phyloP scores from a whole-genome alignment of 2,888 invertebrate genomes.

The Ctena decussata region DNA sequence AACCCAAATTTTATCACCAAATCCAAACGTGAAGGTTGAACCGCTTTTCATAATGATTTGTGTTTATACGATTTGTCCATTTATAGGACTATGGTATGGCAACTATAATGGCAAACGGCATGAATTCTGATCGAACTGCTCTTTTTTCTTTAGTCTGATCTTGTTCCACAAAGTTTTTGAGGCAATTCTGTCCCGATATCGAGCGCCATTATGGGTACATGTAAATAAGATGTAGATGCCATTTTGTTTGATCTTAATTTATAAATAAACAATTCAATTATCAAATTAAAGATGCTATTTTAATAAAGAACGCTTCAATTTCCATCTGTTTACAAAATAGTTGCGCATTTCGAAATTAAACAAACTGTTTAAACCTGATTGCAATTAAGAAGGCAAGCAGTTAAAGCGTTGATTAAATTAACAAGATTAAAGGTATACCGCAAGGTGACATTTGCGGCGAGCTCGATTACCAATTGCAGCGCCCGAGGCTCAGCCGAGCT shows the following conservation, averaged over 20 bases:
- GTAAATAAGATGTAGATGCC: no score
- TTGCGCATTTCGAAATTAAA: neutral
- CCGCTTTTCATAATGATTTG: no score
- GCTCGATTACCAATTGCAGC: neutral
- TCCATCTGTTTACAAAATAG: slow-evolving; percentile 12
- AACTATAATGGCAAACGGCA: no score
- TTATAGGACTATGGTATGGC: no score
- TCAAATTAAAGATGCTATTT: slow-evolving; percentile 3
- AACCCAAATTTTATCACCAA: no score
- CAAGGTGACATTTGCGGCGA: slow-evolving; percentile 1
- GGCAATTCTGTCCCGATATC: no score
- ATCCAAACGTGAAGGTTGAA: no score
- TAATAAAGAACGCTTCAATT: neutral
- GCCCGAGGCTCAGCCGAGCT: neutral
- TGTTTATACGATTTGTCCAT: no score
- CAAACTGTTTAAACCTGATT: neutral
- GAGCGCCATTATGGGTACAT: no score
- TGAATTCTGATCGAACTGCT: no score
- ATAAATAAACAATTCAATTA: slow-evolving; percentile 12
- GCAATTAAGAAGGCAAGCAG: neutral
- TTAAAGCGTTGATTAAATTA: neutral
- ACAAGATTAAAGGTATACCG: neutral
- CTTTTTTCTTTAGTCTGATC: no score
- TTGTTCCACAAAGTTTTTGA: no score
- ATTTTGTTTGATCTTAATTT: slow-evolving; percentile 1